Evolutionary conservation across 2,888 invertebrate genomes (phyloP).

Genomic region (Caenorhabditis imperialis): DNA sequence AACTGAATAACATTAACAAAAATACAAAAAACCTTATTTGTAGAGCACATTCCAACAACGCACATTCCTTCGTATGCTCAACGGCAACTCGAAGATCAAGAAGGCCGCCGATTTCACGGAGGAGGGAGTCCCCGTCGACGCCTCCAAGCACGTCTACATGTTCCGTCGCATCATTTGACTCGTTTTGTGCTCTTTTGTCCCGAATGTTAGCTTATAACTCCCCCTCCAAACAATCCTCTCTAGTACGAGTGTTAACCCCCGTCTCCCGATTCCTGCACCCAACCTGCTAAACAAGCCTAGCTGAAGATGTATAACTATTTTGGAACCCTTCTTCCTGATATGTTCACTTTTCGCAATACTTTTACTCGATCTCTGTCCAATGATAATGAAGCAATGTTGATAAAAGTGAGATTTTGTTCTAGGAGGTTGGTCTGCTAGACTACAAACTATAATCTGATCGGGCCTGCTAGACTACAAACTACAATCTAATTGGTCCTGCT

Average conservation of each 20-base stretch:
- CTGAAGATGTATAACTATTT: too few relatives aligned
- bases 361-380: too few relatives aligned
- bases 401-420: too few relatives aligned
- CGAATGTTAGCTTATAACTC: background rate
- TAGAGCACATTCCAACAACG: conserved; percentile 46
- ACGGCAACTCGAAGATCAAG: conserved; percentile 45
- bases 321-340: background rate
- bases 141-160: conserved; percentile 14
- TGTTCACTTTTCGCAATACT: too few relatives aligned
- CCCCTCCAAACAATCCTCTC: conserved; percentile 3
- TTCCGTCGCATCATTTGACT: conserved; percentile 28
- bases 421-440: conserved; percentile 14
- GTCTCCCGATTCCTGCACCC: background rate
- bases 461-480: too few relatives aligned
- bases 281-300: too few relatives aligned
- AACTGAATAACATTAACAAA: too few relatives aligned
- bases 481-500: too few relatives aligned
- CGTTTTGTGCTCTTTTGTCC: background rate
- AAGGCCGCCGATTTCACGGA: conserved; percentile 15
- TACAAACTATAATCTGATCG: too few relatives aligned
- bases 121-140: background rate
- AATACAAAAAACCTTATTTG: too few relatives aligned
- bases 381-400: too few relatives aligned
- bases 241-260: conserved; percentile 17
- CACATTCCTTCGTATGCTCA: conserved; percentile 40